A percentile compares a stretch with the other conserved stretches of the same genome.
Conservation (phyloP, 2,113 vertebrate genomes). For the Haplochromis burtoni region DNA sequence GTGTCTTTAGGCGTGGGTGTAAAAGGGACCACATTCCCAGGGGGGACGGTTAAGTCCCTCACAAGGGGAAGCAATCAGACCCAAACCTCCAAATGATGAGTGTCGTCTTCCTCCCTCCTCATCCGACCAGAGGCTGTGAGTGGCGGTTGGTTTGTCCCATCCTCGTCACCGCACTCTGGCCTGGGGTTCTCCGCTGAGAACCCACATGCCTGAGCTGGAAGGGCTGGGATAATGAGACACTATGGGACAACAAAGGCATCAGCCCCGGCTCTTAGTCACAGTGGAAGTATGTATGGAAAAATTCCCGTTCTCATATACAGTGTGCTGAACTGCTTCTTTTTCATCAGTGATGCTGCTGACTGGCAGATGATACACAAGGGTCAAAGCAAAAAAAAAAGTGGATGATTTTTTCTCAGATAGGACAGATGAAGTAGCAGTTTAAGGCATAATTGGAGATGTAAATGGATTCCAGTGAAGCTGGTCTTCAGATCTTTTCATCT, state of each 20-base stretch:
- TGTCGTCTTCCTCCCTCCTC: conserved; percentile 41
- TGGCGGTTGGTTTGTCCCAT: conserved; percentile 44
- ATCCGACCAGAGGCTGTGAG: conserved; percentile 44
- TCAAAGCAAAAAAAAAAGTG: background rate
- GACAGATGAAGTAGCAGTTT: background rate
- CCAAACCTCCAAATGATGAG: conserved; percentile 60
- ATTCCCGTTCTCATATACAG: conserved; percentile 38
- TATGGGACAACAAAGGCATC: conserved; percentile 40
- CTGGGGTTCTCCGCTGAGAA: conserved; percentile 39
- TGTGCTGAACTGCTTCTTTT: background rate
- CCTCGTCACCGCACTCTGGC: conserved; percentile 42
- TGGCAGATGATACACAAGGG: conserved; percentile 24
- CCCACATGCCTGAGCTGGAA: conserved; percentile 38
- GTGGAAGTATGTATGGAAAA: conserved; percentile 23
- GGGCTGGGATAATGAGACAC: conserved; percentile 47
- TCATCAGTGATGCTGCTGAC: conserved; percentile 2
- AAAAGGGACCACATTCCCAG: conserved; percentile 43
- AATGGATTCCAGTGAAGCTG: background rate
- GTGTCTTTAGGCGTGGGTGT: conserved; percentile 31
- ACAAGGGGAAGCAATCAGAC: conserved; percentile 44
- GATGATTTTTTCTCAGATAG: background rate
- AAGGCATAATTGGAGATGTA: background rate
- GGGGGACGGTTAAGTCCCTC: conserved; percentile 38
- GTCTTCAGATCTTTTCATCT: background rate
- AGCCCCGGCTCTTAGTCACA: conserved; percentile 13